phyloP scores from a whole-genome alignment of 2,113 vertebrate species.

The Pygoscelis adeliae region DNA sequence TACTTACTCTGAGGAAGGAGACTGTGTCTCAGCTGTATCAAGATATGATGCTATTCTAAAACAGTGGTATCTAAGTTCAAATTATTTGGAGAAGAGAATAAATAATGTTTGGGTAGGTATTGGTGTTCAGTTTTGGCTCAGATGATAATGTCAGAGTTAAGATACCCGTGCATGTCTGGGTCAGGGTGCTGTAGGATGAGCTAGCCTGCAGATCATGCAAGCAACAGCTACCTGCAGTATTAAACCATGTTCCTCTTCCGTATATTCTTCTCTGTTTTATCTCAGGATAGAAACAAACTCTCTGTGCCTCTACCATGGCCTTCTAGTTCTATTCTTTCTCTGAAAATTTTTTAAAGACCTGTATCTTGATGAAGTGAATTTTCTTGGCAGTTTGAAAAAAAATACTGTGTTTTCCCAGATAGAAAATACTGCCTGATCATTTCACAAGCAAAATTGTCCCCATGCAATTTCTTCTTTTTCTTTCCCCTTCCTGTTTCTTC shows the following conservation, averaged over 20 bases:
- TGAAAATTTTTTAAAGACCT: neutral
- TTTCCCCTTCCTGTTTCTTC: neutral
- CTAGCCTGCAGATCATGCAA: neutral
- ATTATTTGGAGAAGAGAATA: neutral
- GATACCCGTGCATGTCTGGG: neutral
- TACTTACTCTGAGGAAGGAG: neutral
- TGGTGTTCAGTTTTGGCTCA: neutral
- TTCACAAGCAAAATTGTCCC: neutral
- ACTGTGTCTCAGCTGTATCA: neutral
- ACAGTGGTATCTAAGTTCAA: neutral
- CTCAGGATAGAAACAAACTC: constrained; percentile 25
- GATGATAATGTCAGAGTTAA: neutral
- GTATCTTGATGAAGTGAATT: neutral
- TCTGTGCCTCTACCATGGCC: neutral
- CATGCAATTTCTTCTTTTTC: neutral
- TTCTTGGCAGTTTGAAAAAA: neutral
- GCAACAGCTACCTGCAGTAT: neutral
- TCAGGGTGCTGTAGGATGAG: neutral
- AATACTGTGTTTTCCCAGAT: neutral
- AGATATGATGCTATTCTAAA: neutral
- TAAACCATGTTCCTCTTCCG: neutral
- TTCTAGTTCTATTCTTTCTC: neutral
- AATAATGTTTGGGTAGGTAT: neutral
- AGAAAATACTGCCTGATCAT: neutral
- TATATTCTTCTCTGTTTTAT: neutral